Conservation (phyloP, 2,888 invertebrate species). For the Tipula unca region DNA sequence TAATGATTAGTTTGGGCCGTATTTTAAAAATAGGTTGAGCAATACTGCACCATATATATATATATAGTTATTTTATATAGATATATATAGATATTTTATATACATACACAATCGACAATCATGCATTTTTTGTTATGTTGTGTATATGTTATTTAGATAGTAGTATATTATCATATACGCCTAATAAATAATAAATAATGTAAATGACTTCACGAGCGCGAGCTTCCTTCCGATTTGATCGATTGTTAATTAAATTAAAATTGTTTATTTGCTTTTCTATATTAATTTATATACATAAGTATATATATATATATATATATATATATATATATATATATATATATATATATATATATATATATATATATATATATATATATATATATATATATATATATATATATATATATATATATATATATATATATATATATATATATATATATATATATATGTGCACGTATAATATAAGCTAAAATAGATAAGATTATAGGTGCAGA, state of each 20-base stretch:
- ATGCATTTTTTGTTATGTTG: not conserved
- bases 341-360: too few relatives aligned
- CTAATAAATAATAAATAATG: conserved; percentile 1
- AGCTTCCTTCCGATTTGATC: conserved; percentile 8
- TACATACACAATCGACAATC: not conserved
- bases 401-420: too few relatives aligned
- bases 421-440: too few relatives aligned
- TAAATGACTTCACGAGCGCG: not conserved
- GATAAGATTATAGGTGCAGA: not conserved
- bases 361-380: too few relatives aligned
- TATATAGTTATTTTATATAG: not conserved
- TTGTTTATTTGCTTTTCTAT: not conserved
- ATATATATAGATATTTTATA: too few relatives aligned
- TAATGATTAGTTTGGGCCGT: not conserved
- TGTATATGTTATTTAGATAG: too few relatives aligned
- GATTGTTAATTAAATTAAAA: not conserved
- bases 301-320: too few relatives aligned
- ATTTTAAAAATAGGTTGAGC: not conserved
- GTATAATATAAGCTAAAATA: not conserved
- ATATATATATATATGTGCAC: too few relatives aligned
- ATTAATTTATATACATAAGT: too few relatives aligned
- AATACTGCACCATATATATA: not conserved
- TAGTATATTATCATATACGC: not conserved
- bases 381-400: too few relatives aligned
- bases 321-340: too few relatives aligned